Base-by-base conservation (phyloP, 2,797 vertebrate genomes). In the Nyctibius grandis region DNA sequence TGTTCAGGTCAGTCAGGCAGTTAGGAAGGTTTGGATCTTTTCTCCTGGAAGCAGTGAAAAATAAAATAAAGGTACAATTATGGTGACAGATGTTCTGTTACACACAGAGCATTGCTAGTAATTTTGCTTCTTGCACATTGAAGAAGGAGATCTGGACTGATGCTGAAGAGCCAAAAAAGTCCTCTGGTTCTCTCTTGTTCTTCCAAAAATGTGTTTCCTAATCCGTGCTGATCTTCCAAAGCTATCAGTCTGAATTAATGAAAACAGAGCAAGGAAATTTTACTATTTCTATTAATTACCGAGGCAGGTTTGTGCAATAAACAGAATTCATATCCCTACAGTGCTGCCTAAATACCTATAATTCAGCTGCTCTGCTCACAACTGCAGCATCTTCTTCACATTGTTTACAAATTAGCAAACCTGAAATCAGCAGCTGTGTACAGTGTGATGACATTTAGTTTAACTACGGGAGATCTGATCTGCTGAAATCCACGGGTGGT, bases 261-360 rank as follows among this genome's bases (percentile, higher is more conserved):
- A 78, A 91, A 91, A 72, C 50, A 92, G 64, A 87, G 81, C 57
- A 78, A 88, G 86, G 61, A 64, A 85, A 92, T 51, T 48, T n/a
- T 65, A 72, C 73, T 59, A 75, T 94, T 96, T 93, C 94, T 94
- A 91, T 92, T 94, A 94, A 96, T 96, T 95, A 94, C 88, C 74
- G 75, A 86, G 78, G 51, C 86, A 95, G 81, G 77, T 95, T 93
- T 95, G 81, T 78, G 84, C 78, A 94, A 95, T 95, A 93, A 97
- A 89, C 56, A 92, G 93, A 93, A 97, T 94, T 93, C 68, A 95
- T 96, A 69, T 83, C 94, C 75, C 84, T 91, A 91, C 51, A 36
- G 93, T 29, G 57, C 86, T 78, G 68, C 50, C 28, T 96, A 96
- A 96, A 86, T 89, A 73, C 78, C 90, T 74, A 93, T 96, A 95